Base-by-base conservation (phyloP, 2,113 vertebrate genomes). In the Panthera uncia region DNA sequence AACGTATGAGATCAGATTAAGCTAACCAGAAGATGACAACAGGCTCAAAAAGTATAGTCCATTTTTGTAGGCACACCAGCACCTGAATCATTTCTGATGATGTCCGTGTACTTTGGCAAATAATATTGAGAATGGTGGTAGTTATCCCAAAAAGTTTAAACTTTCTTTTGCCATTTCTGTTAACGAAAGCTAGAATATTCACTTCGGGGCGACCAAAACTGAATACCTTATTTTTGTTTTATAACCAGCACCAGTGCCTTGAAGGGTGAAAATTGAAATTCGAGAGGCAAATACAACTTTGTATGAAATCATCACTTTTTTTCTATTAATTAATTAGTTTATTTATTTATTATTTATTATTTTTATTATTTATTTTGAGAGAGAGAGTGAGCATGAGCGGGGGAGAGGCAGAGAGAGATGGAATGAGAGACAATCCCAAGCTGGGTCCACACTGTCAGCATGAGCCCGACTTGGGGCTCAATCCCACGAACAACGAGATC, bases 201-300 rank as follows among this genome's bases (percentile, higher is more conserved):
- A 88, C 48, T 50, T 65, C 65, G 48, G 18, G 4, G 12, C 80
- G 85, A 91, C 12, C 33, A 0, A 91, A 91, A 36, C 9, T 16
- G 3, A 79, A 2, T 57, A 57, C 65, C 36, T 89, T 76, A 41
- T 36, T 94, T 95, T 55, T 76, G n/a, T 31, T 95, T 96, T 38
- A 63, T 74, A 81, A 88, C 29, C 16, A 76, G 25, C 9, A 36
- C 15, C 52, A 74, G 13, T 88, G 25, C 69, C n/a, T 92, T 57
- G 15, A 82, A 50, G 27, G 84, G 69, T 68, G 25, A 83, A 96
- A 94, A 89, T 57, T 89, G 41, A 92, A 94, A 36, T 52, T 86
- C 10, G 10, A 97, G 21, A 89, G 14, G 33, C 45, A 94, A 83
- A 90, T 66, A 57, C 81, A 16, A 74, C 13, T 80, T 88, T 61